These are phyloP conservation scores for Carposina sasakii DNA, from an alignment of 1,140 invertebrate genomes.

Conservation along the genomic window DNA sequence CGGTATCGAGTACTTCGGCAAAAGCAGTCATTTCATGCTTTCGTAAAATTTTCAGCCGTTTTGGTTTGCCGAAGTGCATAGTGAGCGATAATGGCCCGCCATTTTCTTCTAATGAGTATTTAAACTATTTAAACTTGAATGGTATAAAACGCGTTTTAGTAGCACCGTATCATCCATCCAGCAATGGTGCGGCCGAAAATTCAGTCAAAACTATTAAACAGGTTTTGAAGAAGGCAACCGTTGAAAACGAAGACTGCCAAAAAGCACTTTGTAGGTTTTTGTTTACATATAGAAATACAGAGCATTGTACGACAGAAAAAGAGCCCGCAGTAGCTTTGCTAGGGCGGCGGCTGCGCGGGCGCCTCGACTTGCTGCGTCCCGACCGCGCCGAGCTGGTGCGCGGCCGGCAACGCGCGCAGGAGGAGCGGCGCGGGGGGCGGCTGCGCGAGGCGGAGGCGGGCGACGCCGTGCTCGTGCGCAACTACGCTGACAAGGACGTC, in stretches of 20 bases:
- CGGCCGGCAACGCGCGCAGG: neutral
- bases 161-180: constrained; percentile 11
- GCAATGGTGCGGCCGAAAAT: constrained; percentile 14
- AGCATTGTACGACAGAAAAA: constrained; percentile 5
- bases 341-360: constrained; percentile 1
- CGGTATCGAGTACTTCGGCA: constrained; percentile 14
- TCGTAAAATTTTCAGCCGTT: constrained; percentile 20
- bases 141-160: constrained; percentile 9
- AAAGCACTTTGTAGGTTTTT: constrained; percentile 11
- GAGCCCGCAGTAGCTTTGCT: constrained; percentile 7
- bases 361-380: constrained; percentile 7
- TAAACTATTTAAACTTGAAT: constrained; percentile 6
- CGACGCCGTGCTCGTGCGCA: neutral
- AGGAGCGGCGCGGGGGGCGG: neutral
- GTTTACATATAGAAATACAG: constrained; percentile 15
- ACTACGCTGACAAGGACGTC: neutral
- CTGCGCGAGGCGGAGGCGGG: neutral
- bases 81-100: constrained; percentile 27
- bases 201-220: constrained; percentile 10
- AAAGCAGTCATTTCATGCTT: neutral
- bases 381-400: constrained; percentile 3
- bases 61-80: constrained; percentile 24
- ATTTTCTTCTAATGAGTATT: constrained; percentile 3
- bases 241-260: constrained; percentile 3
- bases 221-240: constrained; percentile 10